Evolutionary conservation across 2,888 invertebrate species (phyloP).

Genomic region (Drosophila nr. fundita): DNA sequence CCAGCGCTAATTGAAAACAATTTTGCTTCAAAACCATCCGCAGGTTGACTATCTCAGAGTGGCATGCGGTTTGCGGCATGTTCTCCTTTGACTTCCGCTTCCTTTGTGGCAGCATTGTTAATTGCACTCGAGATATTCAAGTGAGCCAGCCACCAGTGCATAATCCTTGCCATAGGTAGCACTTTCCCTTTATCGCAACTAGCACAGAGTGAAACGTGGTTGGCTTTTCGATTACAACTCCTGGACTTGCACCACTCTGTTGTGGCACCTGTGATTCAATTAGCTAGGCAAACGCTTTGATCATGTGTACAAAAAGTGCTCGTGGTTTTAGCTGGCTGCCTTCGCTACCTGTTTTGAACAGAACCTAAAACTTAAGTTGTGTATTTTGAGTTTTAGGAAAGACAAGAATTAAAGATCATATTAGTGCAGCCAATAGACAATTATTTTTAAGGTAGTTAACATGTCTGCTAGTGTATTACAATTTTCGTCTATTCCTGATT

Average conservation of each 20-base stretch:
- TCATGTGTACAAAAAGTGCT: not conserved
- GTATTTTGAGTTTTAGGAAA: not conserved
- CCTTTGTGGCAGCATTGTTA: constrained; percentile 23
- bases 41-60: not conserved
- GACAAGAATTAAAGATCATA: not conserved
- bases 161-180: not conserved
- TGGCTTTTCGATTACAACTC: not conserved
- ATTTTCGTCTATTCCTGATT: constrained; percentile 20
- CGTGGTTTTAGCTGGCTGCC: not conserved
- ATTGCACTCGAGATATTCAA: constrained; percentile 4
- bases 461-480: constrained; percentile 16
- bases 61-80: constrained; percentile 13
- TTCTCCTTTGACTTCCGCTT: constrained; percentile 18
- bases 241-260: no score
- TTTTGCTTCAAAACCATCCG: not conserved
- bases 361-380: not conserved
- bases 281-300: constrained; percentile 7
- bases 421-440: not conserved
- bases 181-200: not conserved
- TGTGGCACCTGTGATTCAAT: constrained; percentile 1
- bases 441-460: not conserved
- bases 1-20: constrained; percentile 15
- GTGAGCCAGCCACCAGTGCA: constrained; percentile 2
- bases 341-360: not conserved
- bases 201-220: not conserved